Base-by-base conservation (phyloP, 2,888 invertebrate species). In the Prostheceraeus crozeri region DNA sequence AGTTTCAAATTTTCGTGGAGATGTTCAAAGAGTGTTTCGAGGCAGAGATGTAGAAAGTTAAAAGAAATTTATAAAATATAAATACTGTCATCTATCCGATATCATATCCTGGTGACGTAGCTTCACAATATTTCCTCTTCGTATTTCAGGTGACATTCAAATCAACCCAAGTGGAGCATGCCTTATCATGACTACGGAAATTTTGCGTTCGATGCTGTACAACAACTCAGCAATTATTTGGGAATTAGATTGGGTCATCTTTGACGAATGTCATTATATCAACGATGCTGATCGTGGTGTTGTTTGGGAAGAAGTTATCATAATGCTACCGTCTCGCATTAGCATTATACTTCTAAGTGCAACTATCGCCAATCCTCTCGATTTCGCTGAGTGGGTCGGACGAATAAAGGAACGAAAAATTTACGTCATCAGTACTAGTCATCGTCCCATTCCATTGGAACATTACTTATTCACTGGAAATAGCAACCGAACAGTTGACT, bases 151-250 rank as follows among this genome's bases (percentile, higher is more conserved):
- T 0, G 61, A 61, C 28, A 36, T 63, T 36, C 94, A 96, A 77
- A 86, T 98, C 58, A 89, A 94, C 73, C 84, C 86, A 10, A 86
- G 86, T 0, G 93, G 93, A 0, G 83, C 88, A 0, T 98, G 96
- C 73, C 82, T 98, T 0, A 93, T 98, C 57, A 98, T 99, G 96
- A 98, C 98, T 0, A 99, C 98, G 0, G 98, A 99, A 80, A 98
- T 99, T 70, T 78, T 98, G 25, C 82, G 90, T 63, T 90, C 91
- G 0, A 96, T 99, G 93, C 78, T 98, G 11, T 83, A 82, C 72
- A 93, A 91, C 73, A 89, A 89, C 61, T 91, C 91, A 6, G 33
- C 31, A 16, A 85, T 91, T 57, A 86, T 93, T 0, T 82, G 93
- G 45, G 96, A 99, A 76, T 79, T 99, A 57, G 96, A 99, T 75